Base-by-base conservation (phyloP, 1,140 invertebrate species). In the Drosophila carrolli region DNA sequence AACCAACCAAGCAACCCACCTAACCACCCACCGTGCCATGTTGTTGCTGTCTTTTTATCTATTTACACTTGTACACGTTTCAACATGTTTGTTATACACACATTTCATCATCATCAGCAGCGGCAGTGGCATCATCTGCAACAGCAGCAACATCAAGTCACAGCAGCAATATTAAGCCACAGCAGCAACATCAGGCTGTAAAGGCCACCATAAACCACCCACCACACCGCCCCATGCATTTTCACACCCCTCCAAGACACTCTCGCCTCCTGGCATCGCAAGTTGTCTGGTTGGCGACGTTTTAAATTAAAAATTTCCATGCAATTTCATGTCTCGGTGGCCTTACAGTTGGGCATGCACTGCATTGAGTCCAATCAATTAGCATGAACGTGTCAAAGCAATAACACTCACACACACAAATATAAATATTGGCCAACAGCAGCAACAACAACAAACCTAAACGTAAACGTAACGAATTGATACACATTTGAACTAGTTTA, bases 21-120 rank as follows among this genome's bases (percentile, higher is more conserved):
- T n/a, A 46, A 29, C 66, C 68, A 50, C 48, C 66, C 62, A 27
- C 43, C 41, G 14, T 46, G 4, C 32, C 16, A 47, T 10, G 61
- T 54, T 74, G 43, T 44, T 44, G 47, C 54, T 27, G 43, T 51
- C 29, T 84, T 73, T 79, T 89, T 84, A 88, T 88, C 84, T 88
- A 81, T 89, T 89, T 88, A 88, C 84, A 89, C 84, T 88, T 88
- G 84, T 89, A 88, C 80, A 88, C 84, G 84, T 88, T 84, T 78
- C 84, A 78, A 53, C 76, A 82, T 82, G 82, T 71, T 79, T 78
- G 75, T 65, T 78, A 78, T 78, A 71, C 72, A 85, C 70, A 74
- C 84, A 80, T 89, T 80, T 67, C 73, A 84, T 72, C 83, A 70
- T 47, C 79, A 37, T 27, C 60, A 46, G 40, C 75, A 41, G 29